phyloP scores from a whole-genome alignment of 37 sponge, comb jelly and placozoan genomes.

The Halisarca cf. caerulea region DNA sequence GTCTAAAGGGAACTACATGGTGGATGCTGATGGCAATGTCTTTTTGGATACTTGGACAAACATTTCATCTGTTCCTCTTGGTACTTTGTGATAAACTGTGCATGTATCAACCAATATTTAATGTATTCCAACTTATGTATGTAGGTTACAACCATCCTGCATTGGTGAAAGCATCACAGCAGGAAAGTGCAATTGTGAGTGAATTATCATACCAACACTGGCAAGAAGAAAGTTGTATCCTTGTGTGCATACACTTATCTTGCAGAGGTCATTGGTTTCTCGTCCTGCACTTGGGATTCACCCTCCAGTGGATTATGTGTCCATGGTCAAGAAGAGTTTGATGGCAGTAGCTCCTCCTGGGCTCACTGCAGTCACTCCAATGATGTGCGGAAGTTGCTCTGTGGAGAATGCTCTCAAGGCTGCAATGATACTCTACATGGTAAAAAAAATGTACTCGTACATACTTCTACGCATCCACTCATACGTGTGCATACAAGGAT shows the following conservation, averaged over 20 bases:
- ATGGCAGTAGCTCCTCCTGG: slow-evolving; percentile 67
- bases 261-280: slow-evolving; percentile 23
- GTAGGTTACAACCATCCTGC: slow-evolving; percentile 59
- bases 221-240: too few relatives aligned
- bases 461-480: too few relatives aligned
- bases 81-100: neutral
- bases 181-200: too few relatives aligned
- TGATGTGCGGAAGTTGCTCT: slow-evolving; percentile 88
- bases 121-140: too few relatives aligned
- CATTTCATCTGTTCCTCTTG: slow-evolving; percentile 70
- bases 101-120: too few relatives aligned
- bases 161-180: slow-evolving; percentile 7
- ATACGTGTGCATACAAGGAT: too few relatives aligned
- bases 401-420: slow-evolving; percentile 85
- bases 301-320: slow-evolving; percentile 52
- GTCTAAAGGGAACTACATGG: slow-evolving; percentile 72
- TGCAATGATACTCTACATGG: slow-evolving; percentile 81
- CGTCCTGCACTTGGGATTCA: slow-evolving; percentile 62
- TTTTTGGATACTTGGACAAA: slow-evolving; percentile 71
- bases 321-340: slow-evolving; percentile 34
- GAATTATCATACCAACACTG: too few relatives aligned
- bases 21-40: slow-evolving; percentile 86
- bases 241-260: too few relatives aligned
- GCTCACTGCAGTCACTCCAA: slow-evolving; percentile 46
- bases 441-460: too few relatives aligned